A percentile compares a stretch with the other conserved stretches of the same genome.
Conservation (phyloP, 2,888 invertebrate species). For the Xestobium rufovillosum region DNA sequence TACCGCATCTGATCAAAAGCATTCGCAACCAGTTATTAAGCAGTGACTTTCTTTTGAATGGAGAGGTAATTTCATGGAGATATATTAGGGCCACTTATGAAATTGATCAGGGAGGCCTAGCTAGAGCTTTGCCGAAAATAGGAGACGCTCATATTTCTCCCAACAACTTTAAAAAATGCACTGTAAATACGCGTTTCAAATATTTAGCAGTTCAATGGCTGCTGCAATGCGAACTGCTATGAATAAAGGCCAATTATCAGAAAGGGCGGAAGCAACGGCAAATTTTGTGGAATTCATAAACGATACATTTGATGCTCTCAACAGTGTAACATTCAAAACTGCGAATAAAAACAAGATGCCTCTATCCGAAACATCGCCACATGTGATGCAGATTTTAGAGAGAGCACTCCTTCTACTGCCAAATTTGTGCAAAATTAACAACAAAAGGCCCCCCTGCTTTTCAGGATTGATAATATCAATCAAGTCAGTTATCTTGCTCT, state of each 20-base stretch:
- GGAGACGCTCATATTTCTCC: neutral
- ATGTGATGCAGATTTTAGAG: neutral
- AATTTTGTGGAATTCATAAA: neutral
- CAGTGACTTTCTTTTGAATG: neutral
- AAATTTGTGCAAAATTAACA: neutral
- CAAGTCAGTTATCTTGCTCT: no score
- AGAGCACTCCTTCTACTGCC: neutral
- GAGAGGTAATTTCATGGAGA: neutral
- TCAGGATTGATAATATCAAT: no score
- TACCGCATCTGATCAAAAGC: conserved; percentile 2
- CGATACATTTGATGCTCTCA: conserved; percentile 1
- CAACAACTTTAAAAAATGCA: neutral
- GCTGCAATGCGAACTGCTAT: neutral
- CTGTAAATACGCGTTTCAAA: neutral
- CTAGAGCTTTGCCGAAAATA: neutral
- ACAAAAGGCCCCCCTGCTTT: conserved; percentile 1
- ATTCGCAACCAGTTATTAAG: neutral
- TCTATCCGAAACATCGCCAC: neutral
- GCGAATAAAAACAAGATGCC: neutral
- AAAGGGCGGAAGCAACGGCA: neutral
- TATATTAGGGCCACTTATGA: neutral
- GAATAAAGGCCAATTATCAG: neutral
- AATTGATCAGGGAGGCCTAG: neutral
- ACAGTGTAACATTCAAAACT: neutral
- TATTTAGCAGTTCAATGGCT: neutral